Percentiles rank a stretch among this genome's conserved stretches.
These are phyloP conservation scores for Camelus bactrianus DNA, from an alignment of 2,113 vertebrate species.

Conservation along the genomic window DNA sequence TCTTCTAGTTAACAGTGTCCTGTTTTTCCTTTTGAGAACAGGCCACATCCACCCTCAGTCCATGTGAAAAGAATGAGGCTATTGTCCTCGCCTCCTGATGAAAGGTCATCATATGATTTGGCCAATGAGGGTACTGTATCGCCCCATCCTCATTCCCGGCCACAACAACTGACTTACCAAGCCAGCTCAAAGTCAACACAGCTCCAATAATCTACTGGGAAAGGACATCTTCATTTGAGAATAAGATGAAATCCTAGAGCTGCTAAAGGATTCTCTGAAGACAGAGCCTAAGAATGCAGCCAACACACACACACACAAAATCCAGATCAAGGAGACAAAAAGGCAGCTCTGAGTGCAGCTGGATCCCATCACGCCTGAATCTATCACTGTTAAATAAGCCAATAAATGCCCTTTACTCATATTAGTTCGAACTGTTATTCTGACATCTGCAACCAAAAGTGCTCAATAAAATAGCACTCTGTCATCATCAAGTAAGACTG, in stretches of 20 bases:
- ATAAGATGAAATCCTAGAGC: not conserved
- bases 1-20: not conserved
- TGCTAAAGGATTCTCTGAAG: not conserved
- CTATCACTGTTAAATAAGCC: not conserved
- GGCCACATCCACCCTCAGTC: not conserved
- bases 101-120: not conserved
- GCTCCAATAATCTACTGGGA: not conserved
- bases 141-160: not conserved
- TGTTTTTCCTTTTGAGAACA: not conserved
- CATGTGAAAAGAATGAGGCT: not conserved
- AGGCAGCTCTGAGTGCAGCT: not conserved
- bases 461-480: not conserved
- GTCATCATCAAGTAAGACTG: not conserved
- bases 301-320: not conserved
- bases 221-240: not conserved
- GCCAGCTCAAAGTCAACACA: not conserved
- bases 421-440: not conserved
- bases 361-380: not conserved
- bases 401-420: not conserved
- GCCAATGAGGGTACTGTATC: not conserved
- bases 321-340: not conserved
- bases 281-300: not conserved
- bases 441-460: not conserved
- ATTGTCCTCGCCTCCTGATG: not conserved
- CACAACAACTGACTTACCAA: not conserved